Evolutionary conservation across 2,797 vertebrate species (phyloP), one percentile per base, ranked within the genome.

Genomic region (Macrochelys suwanniensis): DNA sequence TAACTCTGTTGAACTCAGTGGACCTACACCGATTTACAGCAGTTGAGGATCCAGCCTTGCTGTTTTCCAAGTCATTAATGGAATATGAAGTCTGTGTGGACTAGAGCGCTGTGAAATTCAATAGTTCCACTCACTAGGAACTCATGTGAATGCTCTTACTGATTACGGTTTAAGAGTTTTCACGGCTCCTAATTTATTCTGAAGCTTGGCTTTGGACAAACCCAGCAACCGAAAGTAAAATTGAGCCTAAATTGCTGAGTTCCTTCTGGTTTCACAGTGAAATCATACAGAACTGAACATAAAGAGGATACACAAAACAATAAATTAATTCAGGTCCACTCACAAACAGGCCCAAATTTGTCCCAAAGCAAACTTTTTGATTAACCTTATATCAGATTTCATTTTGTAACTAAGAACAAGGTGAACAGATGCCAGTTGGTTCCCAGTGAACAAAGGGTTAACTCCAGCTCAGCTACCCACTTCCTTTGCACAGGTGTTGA

Each of bases 1-100:
- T 50, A 33, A 42, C 74, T 92, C 16, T 85, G 16, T 47, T 85
- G 0, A 31, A 13, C 3, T 93, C 47, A 86, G 78, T 76, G 81
- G 90, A 81, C 56, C 94, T 95, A 89, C 82, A 79, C 95, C 85
- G 85, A 85, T 92, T 93, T 93, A 88, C 51, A 93, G 51, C 61
- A 88, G 26, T 50, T 87, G 26, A 71, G n/a, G 23, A 88, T 89
- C 87, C 87, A 84, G 33, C 6, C 26, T 26, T 81, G 11, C 61
- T 49, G 12, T 93, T 95, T 96, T 47, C 86, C 49, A 87, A 84
- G 45, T 86, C 88, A 88, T 86, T 87, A 87, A 61, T 56, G 80
- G 81, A n/a, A 12, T 65, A n/a, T 37, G 87, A 56, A 54, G 19
- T 59, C 49, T 82, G 61, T 50, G 89, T 83, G 87, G 51, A 86